Evolutionary conservation across 2,113 vertebrate species (phyloP), one percentile per base, ranked within the genome.

Genomic region (Verasper variegatus): DNA sequence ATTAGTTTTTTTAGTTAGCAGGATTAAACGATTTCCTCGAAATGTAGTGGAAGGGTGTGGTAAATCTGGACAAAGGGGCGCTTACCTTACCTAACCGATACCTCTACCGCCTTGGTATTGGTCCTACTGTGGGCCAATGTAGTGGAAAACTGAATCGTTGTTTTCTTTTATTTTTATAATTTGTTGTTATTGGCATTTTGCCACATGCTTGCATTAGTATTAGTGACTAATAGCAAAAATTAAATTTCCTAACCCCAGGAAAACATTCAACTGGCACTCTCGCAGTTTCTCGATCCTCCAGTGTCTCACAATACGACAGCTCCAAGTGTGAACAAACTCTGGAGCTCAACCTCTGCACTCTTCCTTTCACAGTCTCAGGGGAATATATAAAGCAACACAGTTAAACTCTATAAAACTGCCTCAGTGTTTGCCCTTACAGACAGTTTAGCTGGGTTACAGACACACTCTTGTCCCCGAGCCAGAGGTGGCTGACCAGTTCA

Each of bases 401-500:
- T 76, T 83, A 78, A 88, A 86, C 63, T 82, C 82, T 47, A 68
- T 84, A 81, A 86, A 88, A 77, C 49, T 76, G 72, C 74, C 74
- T 58, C 76, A 75, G 71, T 79, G 75, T 89, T 88, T 88, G 74
- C 68, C 85, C 78, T 83, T 49, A 81, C 67, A 76, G 78, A 85
- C 80, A 76, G 59, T 86, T 83, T 81, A 87, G 88, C 67, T 84
- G 71, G 91, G 88, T 80, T 87, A 90, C 86, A 86, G 88, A 86
- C 90, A 89, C 75, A 82, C 84, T 82, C 71, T 90, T 92, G 89
- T 91, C 85, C 78, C 64, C 42, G 81, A 79, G 87, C 90, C 86
- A 89, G 85, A 77, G 81, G 77, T 86, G 83, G 76, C 80, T 83
- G 76, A 79, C 86, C 80, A 69, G 88, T 87, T 84, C 82, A 92